Evolutionary conservation across 2,888 invertebrate species (phyloP), one percentile per base, ranked within the genome.

Genomic region (Ischnura elegans): DNA sequence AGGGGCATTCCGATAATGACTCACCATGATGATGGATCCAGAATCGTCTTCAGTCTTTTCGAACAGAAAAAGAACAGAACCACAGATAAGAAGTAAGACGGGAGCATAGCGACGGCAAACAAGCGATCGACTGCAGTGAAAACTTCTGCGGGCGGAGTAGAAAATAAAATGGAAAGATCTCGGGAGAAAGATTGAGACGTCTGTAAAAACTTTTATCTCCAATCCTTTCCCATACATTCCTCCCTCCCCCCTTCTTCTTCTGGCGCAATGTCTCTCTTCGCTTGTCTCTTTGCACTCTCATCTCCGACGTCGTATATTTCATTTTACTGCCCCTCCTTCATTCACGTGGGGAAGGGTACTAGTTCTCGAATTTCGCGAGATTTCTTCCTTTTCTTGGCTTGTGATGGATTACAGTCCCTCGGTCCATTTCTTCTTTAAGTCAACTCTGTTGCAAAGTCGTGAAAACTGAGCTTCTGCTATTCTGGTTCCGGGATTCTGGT

Each of bases 101-200:
- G 76, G 76, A 51, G 0, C 10, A 25, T 13, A 76, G 10, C 36
- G 29, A 29, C 10, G 36, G 3, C 8, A 2, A 5, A 10, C 76
- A n/a, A 86, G 46, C 13, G 86, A 45, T 43, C 86, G 45, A 86
- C n/a, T n/a, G 46, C 86, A 45, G 45, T 21, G 86, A 86, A 45
- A 45, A 36, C 86, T 25, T 76, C 36, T 36, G 45, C 86, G 45
- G 43, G 45, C n/a, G 45, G 86, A 86, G 4, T 8, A 86, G 86
- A 85, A 19, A 5, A 21, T 16, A 21, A 85, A 13, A 43, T 25
- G 45, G 16, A 46, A 42, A 43, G 25, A 86, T 86, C 45, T 86
- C 45, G 86, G 10, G 13, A 45, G 46, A 86, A 86, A 86, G 45
- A 86, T 86, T 46, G 25, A 86, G 86, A 86, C 86, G 25, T 46